Evolutionary conservation across 2,888 invertebrate species (phyloP), one percentile per base, ranked within the genome.

Genomic region (Schizaphis graminum): DNA sequence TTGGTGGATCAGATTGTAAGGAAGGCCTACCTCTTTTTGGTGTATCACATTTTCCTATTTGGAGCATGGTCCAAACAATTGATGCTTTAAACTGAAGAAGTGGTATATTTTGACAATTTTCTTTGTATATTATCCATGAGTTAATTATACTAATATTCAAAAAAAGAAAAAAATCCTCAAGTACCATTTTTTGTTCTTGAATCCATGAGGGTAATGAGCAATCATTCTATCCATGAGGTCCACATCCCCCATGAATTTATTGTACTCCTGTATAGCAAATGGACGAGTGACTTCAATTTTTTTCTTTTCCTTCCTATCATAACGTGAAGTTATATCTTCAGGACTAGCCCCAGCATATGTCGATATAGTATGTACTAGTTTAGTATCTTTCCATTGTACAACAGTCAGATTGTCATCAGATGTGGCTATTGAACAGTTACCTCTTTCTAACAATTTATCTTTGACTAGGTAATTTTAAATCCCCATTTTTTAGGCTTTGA

Each of bases 401-500:
- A 94, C 90, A 26, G 94, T 94, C n/a, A 94, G 93, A 61, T 94
- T 95, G 89, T 95, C 94, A 67, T 94, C 92, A 93, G 94, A 94
- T 49, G 94, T 94, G 41, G 89, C 94, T 44, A 94, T 41, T 28
- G 94, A 86, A 61, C 88, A 93, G 28, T 41, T 77, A 26, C 94
- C 94, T 56, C 94, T 67, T 85, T 86, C 49, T 41, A 91, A 61
- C 44, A 47, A 49, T 87, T 94, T 94, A 44, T 67, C 93, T 49
- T 90, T 53, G 57, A 94, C 84, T 49, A 90, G 61, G 49, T 85
- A 24, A 41, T 89, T 67, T 44, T 61, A n/a, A 86, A 86, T 44
- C 47, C 85, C 85, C 85, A 86, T 47, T 86, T n/a, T 67, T 67
- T 67, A 35, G n/a, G 67, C n/a, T 67, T 67, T 28, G 10, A n/a